These are phyloP conservation scores for Tipula helvola DNA, from an alignment of 2,888 invertebrate species.

Conservation along the genomic window DNA sequence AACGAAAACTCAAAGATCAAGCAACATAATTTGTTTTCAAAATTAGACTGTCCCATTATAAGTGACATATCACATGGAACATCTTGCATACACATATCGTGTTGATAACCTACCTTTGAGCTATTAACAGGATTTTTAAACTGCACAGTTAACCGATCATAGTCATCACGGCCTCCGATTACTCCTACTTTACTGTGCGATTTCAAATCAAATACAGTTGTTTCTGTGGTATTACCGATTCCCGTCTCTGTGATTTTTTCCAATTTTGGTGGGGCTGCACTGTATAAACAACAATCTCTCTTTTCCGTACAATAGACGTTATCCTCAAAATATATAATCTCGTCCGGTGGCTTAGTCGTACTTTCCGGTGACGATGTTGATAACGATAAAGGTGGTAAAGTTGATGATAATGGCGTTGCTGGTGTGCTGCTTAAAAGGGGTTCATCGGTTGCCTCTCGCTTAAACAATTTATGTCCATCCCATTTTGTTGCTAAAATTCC, in stretches of 20 bases:
- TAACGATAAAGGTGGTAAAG: slow-evolving; percentile 20
- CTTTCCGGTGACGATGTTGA: not conserved
- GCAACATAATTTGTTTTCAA: not conserved
- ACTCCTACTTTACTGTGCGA: slow-evolving; percentile 28
- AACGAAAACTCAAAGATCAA: not conserved
- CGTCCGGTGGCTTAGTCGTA: not conserved
- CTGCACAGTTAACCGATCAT: slow-evolving; percentile 37
- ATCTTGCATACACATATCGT: not conserved
- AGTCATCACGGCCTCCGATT: slow-evolving; percentile 21
- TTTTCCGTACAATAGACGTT: slow-evolving; percentile 21
- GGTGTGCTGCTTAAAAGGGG: slow-evolving; percentile 19
- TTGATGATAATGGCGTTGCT: slow-evolving; percentile 28
- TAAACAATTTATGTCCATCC: slow-evolving; percentile 29
- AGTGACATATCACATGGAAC: not conserved
- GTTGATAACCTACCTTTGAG: slow-evolving; percentile 15
- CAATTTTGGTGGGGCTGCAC: slow-evolving; percentile 41
- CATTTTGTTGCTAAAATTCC: slow-evolving; percentile 41
- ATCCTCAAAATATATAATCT: not conserved
- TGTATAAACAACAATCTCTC: slow-evolving; percentile 41
- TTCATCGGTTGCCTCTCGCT: slow-evolving; percentile 22
- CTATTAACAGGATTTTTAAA: slow-evolving; percentile 32
- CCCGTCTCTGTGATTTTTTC: not conserved
- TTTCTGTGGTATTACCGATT: not conserved
- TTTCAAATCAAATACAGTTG: slow-evolving; percentile 23
- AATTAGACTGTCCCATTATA: not conserved